These are phyloP conservation scores for Actenoides lindsayi DNA, from an alignment of 2,113 vertebrate species.

Conservation along the genomic window DNA sequence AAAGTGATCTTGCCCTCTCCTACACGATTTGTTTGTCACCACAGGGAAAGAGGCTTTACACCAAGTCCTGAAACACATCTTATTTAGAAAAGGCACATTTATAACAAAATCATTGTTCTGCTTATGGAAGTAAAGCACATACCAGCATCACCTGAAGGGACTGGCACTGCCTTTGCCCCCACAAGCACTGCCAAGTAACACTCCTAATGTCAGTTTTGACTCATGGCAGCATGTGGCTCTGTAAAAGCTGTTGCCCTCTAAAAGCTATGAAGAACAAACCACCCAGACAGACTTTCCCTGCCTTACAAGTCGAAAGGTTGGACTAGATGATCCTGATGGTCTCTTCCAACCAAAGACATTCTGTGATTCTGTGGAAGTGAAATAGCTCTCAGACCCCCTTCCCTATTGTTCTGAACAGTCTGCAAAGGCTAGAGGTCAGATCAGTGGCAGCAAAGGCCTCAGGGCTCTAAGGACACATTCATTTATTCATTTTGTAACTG, in stretches of 20 bases:
- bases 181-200: rapidly evolving
- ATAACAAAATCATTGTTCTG: background rate
- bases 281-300: background rate
- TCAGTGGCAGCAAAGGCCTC: background rate
- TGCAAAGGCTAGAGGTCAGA: background rate
- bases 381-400: background rate
- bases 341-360: too few species aligned
- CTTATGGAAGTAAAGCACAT: background rate
- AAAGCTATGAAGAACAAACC: background rate
- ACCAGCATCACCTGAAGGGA: background rate
- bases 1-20: background rate
- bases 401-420: background rate
- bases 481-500: background rate
- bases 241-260: background rate
- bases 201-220: background rate
- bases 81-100: background rate
- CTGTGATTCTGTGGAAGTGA: background rate
- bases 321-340: too few species aligned
- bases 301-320: background rate
- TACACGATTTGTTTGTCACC: rapidly evolving
- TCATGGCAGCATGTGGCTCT: background rate
- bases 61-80: background rate
- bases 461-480: background rate
- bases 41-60: background rate
- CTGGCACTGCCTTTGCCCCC: background rate